Base-by-base conservation (phyloP, 2,797 vertebrate species). In the Yasuhikotakia modesta region DNA sequence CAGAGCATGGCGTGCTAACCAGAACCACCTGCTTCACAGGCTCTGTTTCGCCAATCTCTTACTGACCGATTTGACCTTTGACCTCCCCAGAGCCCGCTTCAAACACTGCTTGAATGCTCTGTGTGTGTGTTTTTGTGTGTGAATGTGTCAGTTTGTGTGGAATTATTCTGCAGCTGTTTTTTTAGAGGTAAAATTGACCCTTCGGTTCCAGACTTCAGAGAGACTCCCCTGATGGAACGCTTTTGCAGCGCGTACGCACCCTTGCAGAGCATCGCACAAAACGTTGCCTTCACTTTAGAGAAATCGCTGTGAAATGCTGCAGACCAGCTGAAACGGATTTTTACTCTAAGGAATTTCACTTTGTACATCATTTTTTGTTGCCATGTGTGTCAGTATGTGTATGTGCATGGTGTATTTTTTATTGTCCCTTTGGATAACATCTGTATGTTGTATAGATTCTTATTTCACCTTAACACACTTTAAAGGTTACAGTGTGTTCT, bases 1-100 rank as follows among this genome's bases (percentile, higher is more conserved):
- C 86, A 84, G 81, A 73, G 68, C 73, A 27, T 72, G 61, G 69
- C 85, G 77, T 78, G 32, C 60, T 90, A 91, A 91, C 79, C 84
- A 88, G 84, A 85, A 89, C 91, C 92, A 93, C 85, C 90, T 93
- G 91, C 85, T 65, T 65, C 63, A 60, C 22, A 14, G 85, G 81
- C 85, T 81, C 88, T 85, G 83, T 81, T 85, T 80, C 68, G 74
- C 48, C 83, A 88, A 88, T 82, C 89, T 88, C 81, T 78, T 89
- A 89, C 85, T 76, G 80, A 85, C 86, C 81, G 83, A 69, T 87
- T 90, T 90, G 86, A 86, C 86, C 90, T 88, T 79, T 90, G 89
- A 90, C 91, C 88, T 85, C 45, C 85, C 74, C 83, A 85, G 87
- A 84, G 88, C 68, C 52, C 64, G 87, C 90, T 90, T 93, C 90